Evolutionary conservation across 2,797 vertebrate species (phyloP).

Genomic region (Myripristis murdjan): DNA sequence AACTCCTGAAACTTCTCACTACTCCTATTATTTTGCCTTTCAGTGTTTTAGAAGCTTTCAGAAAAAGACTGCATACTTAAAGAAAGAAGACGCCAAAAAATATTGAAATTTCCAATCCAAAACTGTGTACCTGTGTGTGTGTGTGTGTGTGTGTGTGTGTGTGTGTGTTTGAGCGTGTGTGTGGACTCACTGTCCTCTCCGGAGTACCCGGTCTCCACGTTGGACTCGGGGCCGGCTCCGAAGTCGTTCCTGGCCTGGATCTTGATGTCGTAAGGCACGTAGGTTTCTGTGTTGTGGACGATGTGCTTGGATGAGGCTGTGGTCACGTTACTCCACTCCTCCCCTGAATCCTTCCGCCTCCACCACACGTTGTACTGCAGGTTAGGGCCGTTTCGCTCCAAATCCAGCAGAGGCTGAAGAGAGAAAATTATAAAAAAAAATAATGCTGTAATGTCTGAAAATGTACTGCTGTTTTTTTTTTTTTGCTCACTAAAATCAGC

Average conservation of each 20-base stretch:
- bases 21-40: too few species aligned
- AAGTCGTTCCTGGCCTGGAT: slow-evolving; percentile 95
- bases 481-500: background rate
- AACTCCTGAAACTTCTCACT: too few species aligned
- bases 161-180: too few species aligned
- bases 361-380: slow-evolving; percentile 92
- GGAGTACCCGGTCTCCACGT: slow-evolving; percentile 90
- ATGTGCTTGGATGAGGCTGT: slow-evolving; percentile 85
- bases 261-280: slow-evolving; percentile 94
- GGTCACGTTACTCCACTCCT: slow-evolving; percentile 90
- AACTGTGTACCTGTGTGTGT: background rate
- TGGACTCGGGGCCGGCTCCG: slow-evolving; percentile 90
- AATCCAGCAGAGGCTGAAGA: slow-evolving; percentile 84
- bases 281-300: slow-evolving; percentile 90
- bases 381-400: slow-evolving; percentile 92
- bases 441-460: too few species aligned
- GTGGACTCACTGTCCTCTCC: slow-evolving; percentile 99
- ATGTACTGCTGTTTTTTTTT: too few species aligned
- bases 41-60: too few species aligned
- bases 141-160: slow-evolving; percentile 1
- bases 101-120: too few species aligned
- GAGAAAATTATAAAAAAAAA: background rate
- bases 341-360: slow-evolving; percentile 86
- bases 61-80: too few species aligned
- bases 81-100: too few species aligned